Base-by-base conservation (phyloP, 2,113 vertebrate genomes). In the Syrrhaptes paradoxus region DNA sequence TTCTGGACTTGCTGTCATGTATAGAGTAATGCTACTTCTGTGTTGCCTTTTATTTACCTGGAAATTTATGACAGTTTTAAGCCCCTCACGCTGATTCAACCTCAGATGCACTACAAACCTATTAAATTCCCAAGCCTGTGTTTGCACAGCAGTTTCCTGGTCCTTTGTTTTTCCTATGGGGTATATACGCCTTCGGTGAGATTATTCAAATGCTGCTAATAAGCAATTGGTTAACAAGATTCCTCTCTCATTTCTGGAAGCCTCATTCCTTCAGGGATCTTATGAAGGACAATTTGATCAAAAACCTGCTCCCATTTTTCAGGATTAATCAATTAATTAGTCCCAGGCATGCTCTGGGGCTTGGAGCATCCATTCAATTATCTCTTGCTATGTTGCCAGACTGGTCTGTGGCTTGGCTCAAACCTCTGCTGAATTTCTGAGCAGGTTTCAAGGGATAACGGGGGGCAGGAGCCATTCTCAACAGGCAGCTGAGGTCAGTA, bases 261-360 rank as follows among this genome's bases (percentile, higher is more conserved):
- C 38, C 45, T 90, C 9, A 32, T 55, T 80, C 59, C 26, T 70
- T 94, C 76, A 75, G 77, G 43, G 80, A 78, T 58, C 61, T 93
- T 89, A 10, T 16, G 34, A 80, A 92, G 72, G 51, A 85, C 43
- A 89, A 89, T 72, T 75, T 92, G 57, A 86, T 92, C 46, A 83
- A 89, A 94, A 51, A 86, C 51, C 48, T 77, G 26, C 48, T 93
- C 59, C 72, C 43, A 62, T 70, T 94, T 87, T 81, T 58, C 34
- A 58, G 38, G 65, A 31, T 87, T 89, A 86, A 80, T 92, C 83
- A 91, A 89, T 92, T 96, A 80, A 81, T 57, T 58, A 81, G 84
- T 67, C 22, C 59, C 32, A 75, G 75, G 45, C 32, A 79, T 59
- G 67, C 38, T 65, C 77, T 67, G 61, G 22, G 51, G 18, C 63